Percentiles rank a stretch among this genome's conserved stretches.
Evolutionary conservation across 2,797 vertebrate species (phyloP).

Genomic region (Dendrocincla fuliginosa): DNA sequence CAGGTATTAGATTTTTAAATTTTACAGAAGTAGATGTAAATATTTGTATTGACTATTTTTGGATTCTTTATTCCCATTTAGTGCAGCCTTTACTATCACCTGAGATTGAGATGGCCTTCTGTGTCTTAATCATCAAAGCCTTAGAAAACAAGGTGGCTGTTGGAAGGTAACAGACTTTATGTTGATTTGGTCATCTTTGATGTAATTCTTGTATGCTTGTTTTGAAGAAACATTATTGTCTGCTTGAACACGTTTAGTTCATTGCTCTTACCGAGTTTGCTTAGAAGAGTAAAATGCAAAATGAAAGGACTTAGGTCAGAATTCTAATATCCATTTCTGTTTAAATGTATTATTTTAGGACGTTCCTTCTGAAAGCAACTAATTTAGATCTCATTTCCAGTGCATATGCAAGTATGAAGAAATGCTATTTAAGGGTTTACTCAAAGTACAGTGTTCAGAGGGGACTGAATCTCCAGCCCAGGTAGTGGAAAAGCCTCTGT

Average conservation of each 20-base stretch:
- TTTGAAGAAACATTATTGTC: neutral
- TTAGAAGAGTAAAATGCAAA: neutral
- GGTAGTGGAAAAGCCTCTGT: neutral
- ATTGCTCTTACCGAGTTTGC: neutral
- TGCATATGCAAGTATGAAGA: neutral
- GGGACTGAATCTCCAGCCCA: neutral
- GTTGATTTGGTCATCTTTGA: neutral
- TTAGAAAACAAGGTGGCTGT: slow-evolving; percentile 10
- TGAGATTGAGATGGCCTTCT: neutral
- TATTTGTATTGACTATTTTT: neutral
- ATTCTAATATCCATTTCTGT: neutral
- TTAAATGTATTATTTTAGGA: neutral
- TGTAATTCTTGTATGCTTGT: neutral
- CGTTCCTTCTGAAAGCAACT: neutral
- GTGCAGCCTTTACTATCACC: neutral
- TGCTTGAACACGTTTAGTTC: neutral
- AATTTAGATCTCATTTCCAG: neutral
- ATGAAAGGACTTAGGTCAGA: neutral
- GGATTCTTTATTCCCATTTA: neutral
- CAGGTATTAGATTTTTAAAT: neutral
- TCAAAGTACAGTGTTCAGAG: neutral
- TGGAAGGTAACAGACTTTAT: neutral
- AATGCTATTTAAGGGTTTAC: neutral
- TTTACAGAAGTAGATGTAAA: neutral
- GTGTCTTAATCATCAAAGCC: slow-evolving; percentile 42